These are phyloP conservation scores for Aphaenogaster floridana DNA, from an alignment of 1,140 invertebrate species.

Conservation along the genomic window DNA sequence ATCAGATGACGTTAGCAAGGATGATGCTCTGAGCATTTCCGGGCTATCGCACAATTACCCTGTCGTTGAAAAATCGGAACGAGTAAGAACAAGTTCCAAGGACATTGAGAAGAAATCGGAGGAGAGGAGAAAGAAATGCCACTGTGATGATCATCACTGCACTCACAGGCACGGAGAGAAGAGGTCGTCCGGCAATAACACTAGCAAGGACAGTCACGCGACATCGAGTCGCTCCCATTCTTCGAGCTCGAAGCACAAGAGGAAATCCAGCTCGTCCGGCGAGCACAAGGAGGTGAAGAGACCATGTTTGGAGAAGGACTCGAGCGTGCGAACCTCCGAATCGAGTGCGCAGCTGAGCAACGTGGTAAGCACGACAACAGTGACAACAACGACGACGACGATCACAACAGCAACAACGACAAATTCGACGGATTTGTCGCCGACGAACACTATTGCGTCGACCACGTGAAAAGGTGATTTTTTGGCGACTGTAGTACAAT, in stretches of 20 bases:
- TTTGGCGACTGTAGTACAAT: constrained; percentile 68
- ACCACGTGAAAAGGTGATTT: constrained; percentile 71
- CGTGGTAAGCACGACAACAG: not conserved
- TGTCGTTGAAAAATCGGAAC: constrained; percentile 68
- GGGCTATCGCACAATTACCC: constrained; percentile 33
- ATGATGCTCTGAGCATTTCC: constrained; percentile 40
- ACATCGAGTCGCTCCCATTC: constrained; percentile 70
- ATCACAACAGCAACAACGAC: constrained; percentile 13
- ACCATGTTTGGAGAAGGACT: constrained; percentile 54
- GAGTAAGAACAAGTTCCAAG: constrained; percentile 42
- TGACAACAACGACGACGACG: not conserved
- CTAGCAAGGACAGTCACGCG: constrained; percentile 59
- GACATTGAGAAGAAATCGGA: constrained; percentile 65
- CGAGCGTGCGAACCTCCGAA: constrained; percentile 37
- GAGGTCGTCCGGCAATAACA: constrained; percentile 64
- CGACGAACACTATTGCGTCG: constrained; percentile 61
- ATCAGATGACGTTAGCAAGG: constrained; percentile 37
- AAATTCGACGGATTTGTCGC: constrained; percentile 46
- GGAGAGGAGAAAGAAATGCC: constrained; percentile 67
- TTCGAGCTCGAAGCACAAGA: constrained; percentile 78
- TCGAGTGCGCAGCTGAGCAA: constrained; percentile 29
- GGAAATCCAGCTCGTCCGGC: constrained; percentile 67
- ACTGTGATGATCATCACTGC: constrained; percentile 49
- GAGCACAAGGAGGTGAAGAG: constrained; percentile 66
- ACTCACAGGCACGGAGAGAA: constrained; percentile 60